phyloP scores from a whole-genome alignment of 2,797 vertebrate genomes.

The Todus mexicanus region DNA sequence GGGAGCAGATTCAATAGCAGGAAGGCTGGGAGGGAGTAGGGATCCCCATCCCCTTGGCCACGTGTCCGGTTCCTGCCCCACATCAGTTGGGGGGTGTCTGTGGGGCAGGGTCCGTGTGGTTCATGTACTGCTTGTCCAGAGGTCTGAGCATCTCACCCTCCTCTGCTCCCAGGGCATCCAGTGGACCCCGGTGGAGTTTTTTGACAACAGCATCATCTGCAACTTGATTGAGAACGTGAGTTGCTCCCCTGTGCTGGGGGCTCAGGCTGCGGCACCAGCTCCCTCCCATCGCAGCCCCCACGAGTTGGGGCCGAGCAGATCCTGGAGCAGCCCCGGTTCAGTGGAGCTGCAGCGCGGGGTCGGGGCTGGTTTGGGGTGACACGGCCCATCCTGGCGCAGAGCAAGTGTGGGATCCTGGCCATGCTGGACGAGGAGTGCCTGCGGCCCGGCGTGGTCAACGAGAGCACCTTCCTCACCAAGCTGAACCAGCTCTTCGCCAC shows the following conservation, averaged over 20 bases:
- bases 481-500: conserved; percentile 68
- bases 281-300: accelerated
- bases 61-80: not conserved
- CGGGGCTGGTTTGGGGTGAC: not conserved
- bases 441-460: conserved; percentile 75
- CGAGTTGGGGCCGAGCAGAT: not conserved
- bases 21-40: not conserved
- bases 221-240: conserved; percentile 79
- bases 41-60: not conserved
- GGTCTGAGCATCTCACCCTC: not conserved
- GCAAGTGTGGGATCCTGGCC: conserved; percentile 74
- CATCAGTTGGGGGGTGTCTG: not conserved
- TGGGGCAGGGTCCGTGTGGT: not conserved
- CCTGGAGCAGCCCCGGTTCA: accelerated
- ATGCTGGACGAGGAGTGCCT: conserved; percentile 81
- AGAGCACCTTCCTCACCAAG: conserved; percentile 76
- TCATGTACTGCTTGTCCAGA: accelerated
- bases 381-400: not conserved
- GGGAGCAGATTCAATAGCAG: conserved; percentile 36
- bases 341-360: not conserved
- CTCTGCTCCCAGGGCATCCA: conserved; percentile 70
- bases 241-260: not conserved
- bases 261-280: not conserved
- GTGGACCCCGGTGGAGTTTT: conserved; percentile 75
- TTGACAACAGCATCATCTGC: conserved; percentile 80